Evolutionary conservation across 2,797 vertebrate genomes (phyloP).

Genomic region (Enteromius viviparus): DNA sequence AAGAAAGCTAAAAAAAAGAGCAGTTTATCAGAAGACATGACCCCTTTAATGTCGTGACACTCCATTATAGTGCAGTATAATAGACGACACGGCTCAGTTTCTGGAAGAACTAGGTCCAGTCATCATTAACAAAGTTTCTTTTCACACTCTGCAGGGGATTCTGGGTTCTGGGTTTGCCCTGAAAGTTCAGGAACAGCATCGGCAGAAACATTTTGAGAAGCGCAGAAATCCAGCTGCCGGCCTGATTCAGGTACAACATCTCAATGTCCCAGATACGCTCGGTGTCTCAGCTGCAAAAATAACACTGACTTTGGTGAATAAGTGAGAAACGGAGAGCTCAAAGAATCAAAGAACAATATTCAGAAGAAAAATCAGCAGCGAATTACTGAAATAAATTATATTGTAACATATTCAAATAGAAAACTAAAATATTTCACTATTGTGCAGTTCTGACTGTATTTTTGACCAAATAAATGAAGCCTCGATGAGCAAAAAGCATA

Average conservation of each 20-base stretch:
- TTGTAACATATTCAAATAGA: neutral
- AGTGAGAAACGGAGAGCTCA: neutral
- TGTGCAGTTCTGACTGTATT: neutral
- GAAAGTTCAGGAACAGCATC: constrained; percentile 97
- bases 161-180: constrained; percentile 96
- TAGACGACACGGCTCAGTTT: neutral
- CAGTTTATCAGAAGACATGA: neutral
- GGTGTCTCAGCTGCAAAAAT: neutral
- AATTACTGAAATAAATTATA: neutral
- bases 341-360: neutral
- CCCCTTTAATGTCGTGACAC: neutral
- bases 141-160: constrained; percentile 83
- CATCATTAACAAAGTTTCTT: constrained; percentile 19
- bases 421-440: neutral
- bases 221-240: constrained; percentile 93
- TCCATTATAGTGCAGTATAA: neutral
- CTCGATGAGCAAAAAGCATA: neutral
- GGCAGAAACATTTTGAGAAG: constrained; percentile 99
- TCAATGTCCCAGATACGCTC: constrained; percentile 7
- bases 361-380: neutral
- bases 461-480: neutral
- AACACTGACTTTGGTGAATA: neutral
- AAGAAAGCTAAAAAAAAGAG: neutral
- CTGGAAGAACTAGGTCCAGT: neutral
- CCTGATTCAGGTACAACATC: constrained; percentile 87